phyloP scores from a whole-genome alignment of 2,113 vertebrate species.

The Pteropus alecto region DNA sequence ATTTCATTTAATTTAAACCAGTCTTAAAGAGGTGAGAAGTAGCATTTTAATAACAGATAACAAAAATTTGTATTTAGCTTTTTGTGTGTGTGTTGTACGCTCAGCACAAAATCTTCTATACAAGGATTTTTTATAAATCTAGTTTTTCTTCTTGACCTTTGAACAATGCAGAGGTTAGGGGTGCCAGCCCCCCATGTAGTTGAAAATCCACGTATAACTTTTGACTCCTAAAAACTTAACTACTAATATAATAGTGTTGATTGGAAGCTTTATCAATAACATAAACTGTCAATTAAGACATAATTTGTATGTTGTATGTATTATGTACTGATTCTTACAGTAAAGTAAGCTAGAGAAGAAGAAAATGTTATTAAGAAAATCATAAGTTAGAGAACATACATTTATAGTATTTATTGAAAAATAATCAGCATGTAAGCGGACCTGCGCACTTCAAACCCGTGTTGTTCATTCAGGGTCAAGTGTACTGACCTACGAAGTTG shows the following conservation, averaged over 20 bases:
- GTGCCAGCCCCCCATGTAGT: not conserved
- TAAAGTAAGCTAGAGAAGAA: not conserved
- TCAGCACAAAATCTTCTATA: not conserved
- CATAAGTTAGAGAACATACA: not conserved
- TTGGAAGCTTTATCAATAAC: not conserved
- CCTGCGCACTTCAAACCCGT: not conserved
- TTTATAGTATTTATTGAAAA: not conserved
- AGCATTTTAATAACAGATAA: not conserved
- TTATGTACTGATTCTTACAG: not conserved
- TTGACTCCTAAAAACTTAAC: too few relatives aligned
- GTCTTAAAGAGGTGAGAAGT: not conserved
- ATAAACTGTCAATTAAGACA: not conserved
- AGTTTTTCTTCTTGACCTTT: not conserved
- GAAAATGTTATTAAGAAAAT: not conserved
- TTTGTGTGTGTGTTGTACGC: not conserved
- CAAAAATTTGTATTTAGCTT: not conserved
- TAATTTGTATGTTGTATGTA: too few relatives aligned
- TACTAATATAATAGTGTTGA: not conserved
- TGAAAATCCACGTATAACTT: not conserved
- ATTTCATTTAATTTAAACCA: constrained; percentile 55
- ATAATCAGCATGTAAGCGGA: not conserved
- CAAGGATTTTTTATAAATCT: not conserved
- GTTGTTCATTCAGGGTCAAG: not conserved
- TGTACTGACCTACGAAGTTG: not conserved
- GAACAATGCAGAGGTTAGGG: not conserved